These are phyloP conservation scores for Furnarius figulus DNA, from an alignment of 2,113 vertebrate species.

Conservation along the genomic window DNA sequence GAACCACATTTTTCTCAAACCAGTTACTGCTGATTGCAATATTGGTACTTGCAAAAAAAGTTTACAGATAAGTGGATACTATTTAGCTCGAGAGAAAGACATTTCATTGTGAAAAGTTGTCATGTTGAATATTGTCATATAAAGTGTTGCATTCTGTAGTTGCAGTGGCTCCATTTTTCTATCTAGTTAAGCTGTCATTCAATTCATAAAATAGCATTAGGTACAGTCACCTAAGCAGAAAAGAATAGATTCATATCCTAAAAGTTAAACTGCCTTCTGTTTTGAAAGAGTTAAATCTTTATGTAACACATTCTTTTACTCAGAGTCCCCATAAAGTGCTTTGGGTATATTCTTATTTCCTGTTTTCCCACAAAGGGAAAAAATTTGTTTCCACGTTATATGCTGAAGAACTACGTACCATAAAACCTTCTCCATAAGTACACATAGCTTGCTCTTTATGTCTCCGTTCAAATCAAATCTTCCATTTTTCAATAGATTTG, in stretches of 20 bases:
- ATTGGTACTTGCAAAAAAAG: not conserved
- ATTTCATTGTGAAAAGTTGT: not conserved
- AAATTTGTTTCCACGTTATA: not conserved
- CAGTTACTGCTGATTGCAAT: not conserved
- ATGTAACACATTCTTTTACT: not conserved
- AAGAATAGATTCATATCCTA: not conserved
- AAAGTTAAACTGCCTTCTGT: not conserved
- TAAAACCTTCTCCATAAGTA: not conserved
- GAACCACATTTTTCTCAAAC: not conserved
- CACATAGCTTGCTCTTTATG: not conserved
- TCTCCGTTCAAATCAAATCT: not conserved
- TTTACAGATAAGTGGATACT: not conserved
- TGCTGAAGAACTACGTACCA: not conserved
- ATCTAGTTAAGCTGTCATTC: not conserved
- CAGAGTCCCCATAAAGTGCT: not conserved
- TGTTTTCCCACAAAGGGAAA: not conserved
- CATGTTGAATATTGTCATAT: not conserved
- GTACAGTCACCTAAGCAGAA: not conserved
- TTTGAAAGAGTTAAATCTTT: not conserved
- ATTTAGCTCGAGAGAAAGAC: not conserved
- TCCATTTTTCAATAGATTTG: not conserved
- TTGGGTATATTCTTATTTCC: not conserved
- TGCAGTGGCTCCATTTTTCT: not conserved
- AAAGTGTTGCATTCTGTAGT: not conserved
- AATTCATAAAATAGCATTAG: slow-evolving; percentile 1